Percentiles rank a stretch among this genome's conserved stretches.
These are phyloP conservation scores for Argynnis bischoffii DNA, from an alignment of 2,888 invertebrate species.

Conservation along the genomic window DNA sequence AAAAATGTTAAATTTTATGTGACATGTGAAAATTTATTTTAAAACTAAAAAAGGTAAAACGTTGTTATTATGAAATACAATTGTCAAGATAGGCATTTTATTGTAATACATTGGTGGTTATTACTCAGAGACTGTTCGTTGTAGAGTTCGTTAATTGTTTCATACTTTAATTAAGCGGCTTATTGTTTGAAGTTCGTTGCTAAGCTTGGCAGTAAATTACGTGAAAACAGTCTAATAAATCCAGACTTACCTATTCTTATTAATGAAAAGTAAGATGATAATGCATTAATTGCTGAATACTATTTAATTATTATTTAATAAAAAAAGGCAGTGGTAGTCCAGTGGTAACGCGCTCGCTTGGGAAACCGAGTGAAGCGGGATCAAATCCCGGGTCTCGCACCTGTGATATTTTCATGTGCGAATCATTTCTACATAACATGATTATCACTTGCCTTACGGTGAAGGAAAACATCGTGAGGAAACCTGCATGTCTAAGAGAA, in stretches of 20 bases:
- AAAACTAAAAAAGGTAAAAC: background rate
- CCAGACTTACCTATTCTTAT: background rate
- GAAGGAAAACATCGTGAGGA: no score
- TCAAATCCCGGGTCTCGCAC: no score
- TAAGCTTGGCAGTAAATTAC: background rate
- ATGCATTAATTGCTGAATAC: no score
- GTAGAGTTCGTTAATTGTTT: conserved; percentile 4
- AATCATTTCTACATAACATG: no score
- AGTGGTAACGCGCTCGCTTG: no score
- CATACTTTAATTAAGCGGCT: conserved; percentile 16
- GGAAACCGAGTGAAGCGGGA: no score
- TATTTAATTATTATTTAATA: no score
- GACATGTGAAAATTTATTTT: conserved; percentile 1
- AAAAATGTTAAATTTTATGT: conserved; percentile 9
- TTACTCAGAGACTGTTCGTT: background rate
- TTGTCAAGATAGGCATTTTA: background rate
- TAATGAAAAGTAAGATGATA: no score
- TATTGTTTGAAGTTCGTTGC: background rate
- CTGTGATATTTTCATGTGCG: no score
- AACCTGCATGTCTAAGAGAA: no score
- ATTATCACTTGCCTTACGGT: no score
- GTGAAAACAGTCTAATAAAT: background rate
- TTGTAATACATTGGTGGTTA: background rate
- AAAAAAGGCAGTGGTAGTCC: no score
- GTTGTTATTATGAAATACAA: background rate